These are phyloP conservation scores for Cnemophilus loriae DNA, from an alignment of 2,113 vertebrate species.

Conservation along the genomic window DNA sequence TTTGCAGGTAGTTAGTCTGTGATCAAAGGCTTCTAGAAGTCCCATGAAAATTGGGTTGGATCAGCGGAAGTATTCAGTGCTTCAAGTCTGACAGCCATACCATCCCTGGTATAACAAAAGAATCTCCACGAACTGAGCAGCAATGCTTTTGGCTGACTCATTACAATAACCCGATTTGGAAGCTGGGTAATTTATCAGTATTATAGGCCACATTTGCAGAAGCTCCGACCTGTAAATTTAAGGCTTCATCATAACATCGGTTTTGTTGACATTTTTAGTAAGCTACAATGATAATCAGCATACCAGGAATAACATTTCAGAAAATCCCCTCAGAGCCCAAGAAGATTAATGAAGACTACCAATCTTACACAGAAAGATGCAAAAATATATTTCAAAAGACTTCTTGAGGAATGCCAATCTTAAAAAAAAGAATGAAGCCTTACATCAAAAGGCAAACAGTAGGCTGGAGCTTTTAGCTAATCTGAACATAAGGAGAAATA, in stretches of 20 bases:
- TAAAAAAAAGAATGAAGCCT: neutral
- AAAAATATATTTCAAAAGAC: neutral
- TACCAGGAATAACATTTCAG: neutral
- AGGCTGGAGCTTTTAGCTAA: neutral
- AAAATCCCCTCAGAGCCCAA: neutral
- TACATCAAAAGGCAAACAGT: neutral
- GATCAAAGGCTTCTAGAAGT: slow-evolving; percentile 6
- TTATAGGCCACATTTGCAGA: neutral
- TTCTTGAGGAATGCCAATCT: neutral
- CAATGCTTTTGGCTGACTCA: neutral
- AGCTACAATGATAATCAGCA: neutral
- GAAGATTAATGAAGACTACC: neutral
- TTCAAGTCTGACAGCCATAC: neutral
- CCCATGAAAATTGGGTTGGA: neutral
- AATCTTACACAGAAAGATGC: neutral
- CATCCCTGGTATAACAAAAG: neutral
- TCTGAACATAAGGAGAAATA: neutral
- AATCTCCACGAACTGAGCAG: neutral
- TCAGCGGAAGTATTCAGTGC: neutral
- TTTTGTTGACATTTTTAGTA: neutral
- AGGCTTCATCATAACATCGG: neutral
- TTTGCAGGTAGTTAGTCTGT: neutral
- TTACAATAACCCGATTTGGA: neutral
- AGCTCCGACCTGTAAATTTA: neutral
- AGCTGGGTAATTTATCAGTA: neutral